Evolutionary conservation across 2,888 invertebrate species (phyloP).

Genomic region (Pollenia griseotomentosa): DNA sequence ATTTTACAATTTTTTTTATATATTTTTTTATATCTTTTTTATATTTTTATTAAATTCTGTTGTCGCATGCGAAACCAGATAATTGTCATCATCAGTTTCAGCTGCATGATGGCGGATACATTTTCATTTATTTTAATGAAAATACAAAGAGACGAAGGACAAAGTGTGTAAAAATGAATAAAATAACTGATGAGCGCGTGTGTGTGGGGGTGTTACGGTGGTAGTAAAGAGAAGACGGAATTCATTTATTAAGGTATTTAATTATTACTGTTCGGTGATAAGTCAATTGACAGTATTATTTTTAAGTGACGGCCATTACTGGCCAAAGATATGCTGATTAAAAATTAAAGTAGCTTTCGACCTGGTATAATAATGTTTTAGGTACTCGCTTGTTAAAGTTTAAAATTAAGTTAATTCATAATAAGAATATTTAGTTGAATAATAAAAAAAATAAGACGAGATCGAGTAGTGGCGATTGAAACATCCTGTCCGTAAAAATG

Average conservation of each 20-base stretch:
- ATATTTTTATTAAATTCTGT: slow-evolving; percentile 7
- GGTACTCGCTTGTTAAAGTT: no score
- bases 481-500: no score
- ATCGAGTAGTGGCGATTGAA: no score
- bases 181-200: neutral
- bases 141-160: slow-evolving; percentile 1
- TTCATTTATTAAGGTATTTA: slow-evolving; percentile 54
- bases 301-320: slow-evolving; percentile 50
- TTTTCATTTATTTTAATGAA: slow-evolving; percentile 45
- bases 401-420: no score
- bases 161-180: slow-evolving; percentile 1
- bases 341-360: neutral
- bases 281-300: slow-evolving; percentile 59
- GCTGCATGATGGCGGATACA: slow-evolving; percentile 9
- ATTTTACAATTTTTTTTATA: neutral
- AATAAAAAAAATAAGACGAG: no score
- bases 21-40: neutral
- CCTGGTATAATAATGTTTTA: no score
- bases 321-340: neutral
- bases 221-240: slow-evolving; percentile 16
- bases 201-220: neutral
- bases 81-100: slow-evolving; percentile 63
- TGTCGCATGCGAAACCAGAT: slow-evolving; percentile 48
- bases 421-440: no score
- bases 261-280: slow-evolving; percentile 49